Base-by-base conservation (phyloP, 23 tunicate genomes). In the Ascidia mentula region DNA sequence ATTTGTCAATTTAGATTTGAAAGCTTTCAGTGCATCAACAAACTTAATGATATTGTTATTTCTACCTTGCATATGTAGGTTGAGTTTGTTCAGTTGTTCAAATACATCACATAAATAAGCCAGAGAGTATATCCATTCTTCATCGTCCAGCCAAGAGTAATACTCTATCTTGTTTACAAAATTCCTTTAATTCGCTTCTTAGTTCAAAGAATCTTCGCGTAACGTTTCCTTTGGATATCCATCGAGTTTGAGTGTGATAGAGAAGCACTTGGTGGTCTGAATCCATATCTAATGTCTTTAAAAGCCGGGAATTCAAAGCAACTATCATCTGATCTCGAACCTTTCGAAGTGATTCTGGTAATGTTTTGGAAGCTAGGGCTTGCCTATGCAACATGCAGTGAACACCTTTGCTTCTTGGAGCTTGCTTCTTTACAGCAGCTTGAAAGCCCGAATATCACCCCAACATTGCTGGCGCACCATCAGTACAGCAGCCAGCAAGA, bases 331-430 rank as follows among this genome's bases (percentile, higher is more conserved):
- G 78, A 61, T 87, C 75, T 38, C 81, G 38, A 80, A 87, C 86
- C 20, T 45, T 81, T 75, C 81, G 75, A 72, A 80, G 32, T 83
- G 80, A 83, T 46, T 84, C 88, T 31, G 94, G 94, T 33, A 89
- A 79, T 28, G 88, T 89, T 83, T 89, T 83, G 76, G 89, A 77
- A 46, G 94, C 89, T 69, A 89, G 88, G 75, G 94, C 84, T 40
- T 88, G 80, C 60, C 82, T 83, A 79, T 84, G 85, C 37, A 89
- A 53, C 75, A 83, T 45, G 80, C 94, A 84, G 38, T 89, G 80
- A 39, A 84, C 79, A 53, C 88, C 80, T 45, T 83, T 89, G 76
- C 79, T 80, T 84, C 36, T 53, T 0, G 61, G 83, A 75, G 92
- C 82, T 0, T 31, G 83, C 38, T 77, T 69, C 37, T 88, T 70